Conservation (phyloP, 2,888 invertebrate genomes). For the Hirtodrosophila cameraria region DNA sequence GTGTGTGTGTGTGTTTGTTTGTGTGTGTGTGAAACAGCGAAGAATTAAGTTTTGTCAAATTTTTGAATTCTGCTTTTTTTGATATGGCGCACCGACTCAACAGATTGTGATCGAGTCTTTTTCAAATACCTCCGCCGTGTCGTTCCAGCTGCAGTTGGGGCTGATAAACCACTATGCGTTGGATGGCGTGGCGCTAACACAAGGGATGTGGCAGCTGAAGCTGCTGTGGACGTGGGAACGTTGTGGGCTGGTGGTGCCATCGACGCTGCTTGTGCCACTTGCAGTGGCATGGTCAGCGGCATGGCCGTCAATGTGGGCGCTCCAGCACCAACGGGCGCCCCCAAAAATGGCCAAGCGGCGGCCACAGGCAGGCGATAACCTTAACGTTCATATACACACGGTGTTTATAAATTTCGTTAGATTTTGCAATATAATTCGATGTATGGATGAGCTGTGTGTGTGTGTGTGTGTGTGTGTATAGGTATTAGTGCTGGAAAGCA, state of each 20-base stretch:
- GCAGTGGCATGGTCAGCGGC: constrained; percentile 79
- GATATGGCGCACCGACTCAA: constrained; percentile 34
- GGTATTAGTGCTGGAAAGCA: too few species aligned
- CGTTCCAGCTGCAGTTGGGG: constrained; percentile 88
- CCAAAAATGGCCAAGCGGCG: constrained; percentile 91
- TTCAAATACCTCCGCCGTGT: constrained; percentile 89
- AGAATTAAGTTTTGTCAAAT: constrained; percentile 38
- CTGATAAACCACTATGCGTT: constrained; percentile 82
- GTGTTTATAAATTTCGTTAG: constrained; percentile 60
- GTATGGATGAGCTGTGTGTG: constrained; percentile 28
- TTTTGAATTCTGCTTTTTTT: constrained; percentile 83
- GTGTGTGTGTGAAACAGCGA: constrained; percentile 12
- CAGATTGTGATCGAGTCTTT: constrained; percentile 37
- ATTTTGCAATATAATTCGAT: constrained; percentile 37
- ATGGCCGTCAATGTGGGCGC: constrained; percentile 85
- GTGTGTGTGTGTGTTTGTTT: constrained; percentile 8
- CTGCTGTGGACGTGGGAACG: constrained; percentile 83
- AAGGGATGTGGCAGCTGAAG: constrained; percentile 85
- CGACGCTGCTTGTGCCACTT: constrained; percentile 84
- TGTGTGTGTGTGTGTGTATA: constrained; percentile 6
- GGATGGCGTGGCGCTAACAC: constrained; percentile 89
- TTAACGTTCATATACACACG: constrained; percentile 79
- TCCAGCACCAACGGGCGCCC: constrained; percentile 85
- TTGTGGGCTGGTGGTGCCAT: constrained; percentile 81
- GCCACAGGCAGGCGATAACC: constrained; percentile 92